These are phyloP conservation scores for Glossosoma conforme DNA, from an alignment of 1,140 invertebrate genomes.

Conservation along the genomic window DNA sequence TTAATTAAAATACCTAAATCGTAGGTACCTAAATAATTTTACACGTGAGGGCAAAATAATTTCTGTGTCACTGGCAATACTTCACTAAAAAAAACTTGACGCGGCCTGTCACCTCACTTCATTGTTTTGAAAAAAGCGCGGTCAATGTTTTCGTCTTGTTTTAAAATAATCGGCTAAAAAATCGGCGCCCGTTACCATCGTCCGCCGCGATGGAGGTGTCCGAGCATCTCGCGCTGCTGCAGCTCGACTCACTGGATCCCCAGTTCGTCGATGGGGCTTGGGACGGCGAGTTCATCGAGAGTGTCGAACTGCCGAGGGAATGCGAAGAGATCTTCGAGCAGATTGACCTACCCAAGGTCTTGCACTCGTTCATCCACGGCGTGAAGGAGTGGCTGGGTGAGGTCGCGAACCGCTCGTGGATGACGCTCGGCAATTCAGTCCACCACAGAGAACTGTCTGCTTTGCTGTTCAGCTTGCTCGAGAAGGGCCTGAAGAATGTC, in stretches of 20 bases:
- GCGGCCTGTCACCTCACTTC: too few species aligned
- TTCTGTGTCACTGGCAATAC: too few species aligned
- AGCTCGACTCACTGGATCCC: constrained; percentile 5
- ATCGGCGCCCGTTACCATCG: too few species aligned
- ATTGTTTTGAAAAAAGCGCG: too few species aligned
- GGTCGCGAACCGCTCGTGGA: constrained; percentile 11
- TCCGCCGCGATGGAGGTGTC: constrained; percentile 15
- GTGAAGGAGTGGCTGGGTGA: constrained; percentile 3
- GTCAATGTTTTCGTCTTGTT: too few species aligned
- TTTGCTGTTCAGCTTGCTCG: constrained; percentile 18
- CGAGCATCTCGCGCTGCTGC: constrained; percentile 3
- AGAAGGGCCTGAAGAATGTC: constrained; percentile 16
- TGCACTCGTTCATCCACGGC: constrained; percentile 6
- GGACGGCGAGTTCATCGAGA: constrained; percentile 25
- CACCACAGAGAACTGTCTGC: constrained; percentile 19
- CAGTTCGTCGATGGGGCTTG: constrained; percentile 23
- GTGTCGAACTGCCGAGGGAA: constrained; percentile 13
- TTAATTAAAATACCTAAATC: too few species aligned
- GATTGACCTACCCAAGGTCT: constrained; percentile 1
- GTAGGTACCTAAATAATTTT: too few species aligned
- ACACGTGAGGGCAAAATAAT: too few species aligned
- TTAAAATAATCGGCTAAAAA: too few species aligned
- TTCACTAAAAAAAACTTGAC: too few species aligned
- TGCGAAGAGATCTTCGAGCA: constrained; percentile 6
- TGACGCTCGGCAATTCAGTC: constrained; percentile 5